Conservation (phyloP, 2,888 invertebrate genomes). For the Macropis europaea region DNA sequence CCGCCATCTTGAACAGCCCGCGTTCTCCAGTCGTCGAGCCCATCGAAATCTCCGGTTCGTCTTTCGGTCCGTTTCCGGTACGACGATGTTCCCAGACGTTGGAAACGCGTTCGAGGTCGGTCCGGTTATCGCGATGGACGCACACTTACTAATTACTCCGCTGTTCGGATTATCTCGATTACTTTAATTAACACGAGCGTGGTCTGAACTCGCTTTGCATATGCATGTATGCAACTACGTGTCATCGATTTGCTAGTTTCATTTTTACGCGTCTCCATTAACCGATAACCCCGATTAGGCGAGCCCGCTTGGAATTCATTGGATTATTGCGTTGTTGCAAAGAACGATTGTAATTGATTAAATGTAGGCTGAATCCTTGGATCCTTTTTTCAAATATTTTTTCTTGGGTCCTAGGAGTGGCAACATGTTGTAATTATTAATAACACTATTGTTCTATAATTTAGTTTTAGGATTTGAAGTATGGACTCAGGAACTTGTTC, state of each 20-base stretch:
- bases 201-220: constrained; percentile 20
- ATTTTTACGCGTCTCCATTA: constrained; percentile 55
- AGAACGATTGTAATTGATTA: too few species aligned
- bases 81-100: neutral
- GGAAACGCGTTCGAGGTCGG: constrained; percentile 1
- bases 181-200: constrained; percentile 61
- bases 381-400: too few species aligned
- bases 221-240: constrained; percentile 17
- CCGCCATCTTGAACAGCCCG: too few species aligned
- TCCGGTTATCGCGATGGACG: constrained; percentile 43
- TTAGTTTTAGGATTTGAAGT: too few species aligned
- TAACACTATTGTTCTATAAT: too few species aligned
- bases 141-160: constrained; percentile 58
- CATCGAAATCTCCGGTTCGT: neutral
- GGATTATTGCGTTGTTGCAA: neutral
- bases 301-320: constrained; percentile 23
- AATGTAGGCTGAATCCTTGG: too few species aligned
- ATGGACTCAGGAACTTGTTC: too few species aligned
- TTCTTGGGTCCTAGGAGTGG: too few species aligned
- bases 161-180: constrained; percentile 61
- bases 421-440: too few species aligned
- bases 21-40: neutral
- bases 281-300: constrained; percentile 47
- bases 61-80: neutral
- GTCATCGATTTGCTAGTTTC: constrained; percentile 59